Percentiles rank a stretch among this genome's conserved stretches.
phyloP scores from a whole-genome alignment of 2,113 vertebrate species.

The Morone saxatilis region DNA sequence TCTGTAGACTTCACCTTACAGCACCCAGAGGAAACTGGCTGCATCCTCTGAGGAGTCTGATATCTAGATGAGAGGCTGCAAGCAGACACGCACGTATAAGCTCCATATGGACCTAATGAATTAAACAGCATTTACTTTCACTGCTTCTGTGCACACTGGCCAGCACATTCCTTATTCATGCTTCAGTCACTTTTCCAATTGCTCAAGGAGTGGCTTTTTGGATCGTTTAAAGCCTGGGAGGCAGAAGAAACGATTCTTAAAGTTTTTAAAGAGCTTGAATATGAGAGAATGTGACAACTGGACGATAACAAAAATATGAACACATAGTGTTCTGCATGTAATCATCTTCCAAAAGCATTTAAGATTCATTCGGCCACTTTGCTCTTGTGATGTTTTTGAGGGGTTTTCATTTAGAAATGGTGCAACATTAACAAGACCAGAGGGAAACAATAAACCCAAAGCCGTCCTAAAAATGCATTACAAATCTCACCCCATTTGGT shows the following conservation, averaged over 20 bases:
- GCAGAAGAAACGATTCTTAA: not conserved
- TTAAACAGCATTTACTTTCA: slow-evolving; percentile 41
- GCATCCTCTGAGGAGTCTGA: not conserved
- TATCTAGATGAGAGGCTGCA: slow-evolving; percentile 10
- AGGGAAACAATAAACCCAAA: slow-evolving; percentile 20
- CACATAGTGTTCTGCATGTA: slow-evolving; percentile 6
- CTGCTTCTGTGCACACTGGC: slow-evolving; percentile 15
- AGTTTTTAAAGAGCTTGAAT: slow-evolving; percentile 33
- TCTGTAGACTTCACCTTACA: not conserved
- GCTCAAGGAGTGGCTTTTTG: slow-evolving; percentile 20
- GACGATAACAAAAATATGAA: not conserved
- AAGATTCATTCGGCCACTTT: not conserved
- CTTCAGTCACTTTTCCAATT: slow-evolving; percentile 36
- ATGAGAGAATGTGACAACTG: slow-evolving; percentile 25
- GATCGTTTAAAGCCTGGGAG: not conserved
- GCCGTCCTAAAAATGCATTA: slow-evolving; percentile 18
- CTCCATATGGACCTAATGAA: slow-evolving; percentile 42
- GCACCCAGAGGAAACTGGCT: slow-evolving; percentile 1
- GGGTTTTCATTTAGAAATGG: slow-evolving; percentile 6
- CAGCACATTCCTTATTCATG: slow-evolving; percentile 28
- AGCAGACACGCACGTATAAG: slow-evolving; percentile 10
- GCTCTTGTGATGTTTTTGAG: not conserved
- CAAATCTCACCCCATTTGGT: not conserved
- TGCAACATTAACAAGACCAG: slow-evolving; percentile 12
- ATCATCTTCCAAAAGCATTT: slow-evolving; percentile 34